These are phyloP conservation scores for Pangasius sanitwongsei DNA, from an alignment of 2,797 vertebrate species.

Conservation along the genomic window DNA sequence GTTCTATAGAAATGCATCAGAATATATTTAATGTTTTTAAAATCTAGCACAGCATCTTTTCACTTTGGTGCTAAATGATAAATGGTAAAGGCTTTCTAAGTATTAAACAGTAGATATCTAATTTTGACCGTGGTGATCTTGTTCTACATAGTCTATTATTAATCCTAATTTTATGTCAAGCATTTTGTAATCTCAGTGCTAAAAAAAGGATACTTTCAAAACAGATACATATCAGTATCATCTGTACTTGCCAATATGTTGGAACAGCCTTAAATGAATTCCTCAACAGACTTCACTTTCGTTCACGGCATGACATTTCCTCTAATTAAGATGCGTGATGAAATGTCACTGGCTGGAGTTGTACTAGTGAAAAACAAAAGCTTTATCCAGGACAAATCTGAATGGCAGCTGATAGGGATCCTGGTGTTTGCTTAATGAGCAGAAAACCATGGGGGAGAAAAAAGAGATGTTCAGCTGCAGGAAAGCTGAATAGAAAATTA, in stretches of 20 bases:
- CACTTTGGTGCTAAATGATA: not conserved
- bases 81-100: not conserved
- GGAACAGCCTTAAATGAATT: slow-evolving; percentile 4
- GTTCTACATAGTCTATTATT: not conserved
- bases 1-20: not conserved
- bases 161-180: not conserved
- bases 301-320: slow-evolving; percentile 52
- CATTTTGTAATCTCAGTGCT: not conserved
- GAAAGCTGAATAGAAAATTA: slow-evolving; percentile 52
- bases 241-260: slow-evolving; percentile 1
- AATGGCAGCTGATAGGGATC: slow-evolving; percentile 54
- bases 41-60: not conserved
- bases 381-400: slow-evolving; percentile 58
- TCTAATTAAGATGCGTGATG: slow-evolving; percentile 53
- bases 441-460: slow-evolving; percentile 50
- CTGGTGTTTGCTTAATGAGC: slow-evolving; percentile 57
- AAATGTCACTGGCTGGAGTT: slow-evolving; percentile 55
- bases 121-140: not conserved
- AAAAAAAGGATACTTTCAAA: not conserved
- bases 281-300: slow-evolving; percentile 30
- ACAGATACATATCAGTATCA: not conserved
- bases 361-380: slow-evolving; percentile 55
- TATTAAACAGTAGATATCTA: not conserved
- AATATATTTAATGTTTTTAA: too few relatives aligned
- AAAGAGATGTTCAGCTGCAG: slow-evolving; percentile 33